A percentile compares a stretch with the other conserved stretches of the same genome.
Evolutionary conservation across 2,113 vertebrate species (phyloP).

Genomic region (Catharus minimus): DNA sequence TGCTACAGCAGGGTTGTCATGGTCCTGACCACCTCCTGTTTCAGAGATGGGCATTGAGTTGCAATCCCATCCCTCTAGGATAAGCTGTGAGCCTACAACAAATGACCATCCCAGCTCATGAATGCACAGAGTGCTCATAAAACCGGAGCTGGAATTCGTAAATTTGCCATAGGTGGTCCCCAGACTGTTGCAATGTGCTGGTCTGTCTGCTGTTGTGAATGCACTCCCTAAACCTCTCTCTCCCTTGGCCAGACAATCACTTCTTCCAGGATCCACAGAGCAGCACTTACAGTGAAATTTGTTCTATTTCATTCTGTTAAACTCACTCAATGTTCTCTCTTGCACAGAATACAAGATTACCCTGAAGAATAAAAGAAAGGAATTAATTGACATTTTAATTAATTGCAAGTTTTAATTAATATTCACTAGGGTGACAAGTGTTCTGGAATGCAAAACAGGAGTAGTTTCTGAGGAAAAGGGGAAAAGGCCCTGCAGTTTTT

Average conservation of each 20-base stretch:
- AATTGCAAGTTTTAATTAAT: slow-evolving; percentile 69
- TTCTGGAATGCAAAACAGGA: slow-evolving; percentile 57
- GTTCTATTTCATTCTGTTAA: slow-evolving; percentile 6
- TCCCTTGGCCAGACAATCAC: neutral
- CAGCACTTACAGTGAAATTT: neutral
- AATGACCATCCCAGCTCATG: neutral
- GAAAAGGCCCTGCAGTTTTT: slow-evolving; percentile 12
- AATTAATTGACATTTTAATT: slow-evolving; percentile 73
- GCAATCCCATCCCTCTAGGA: neutral
- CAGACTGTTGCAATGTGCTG: neutral
- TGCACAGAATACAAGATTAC: slow-evolving; percentile 61
- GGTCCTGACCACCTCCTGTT: neutral
- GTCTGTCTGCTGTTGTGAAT: neutral
- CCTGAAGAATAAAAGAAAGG: slow-evolving; percentile 62
- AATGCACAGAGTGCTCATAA: neutral
- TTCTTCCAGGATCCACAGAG: neutral
- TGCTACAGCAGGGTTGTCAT: neutral
- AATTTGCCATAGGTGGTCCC: neutral
- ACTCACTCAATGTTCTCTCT: slow-evolving; percentile 4
- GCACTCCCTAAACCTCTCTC: neutral
- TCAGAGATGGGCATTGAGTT: neutral
- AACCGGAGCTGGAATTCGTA: neutral
- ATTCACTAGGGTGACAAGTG: slow-evolving; percentile 49
- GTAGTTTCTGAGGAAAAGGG: slow-evolving; percentile 4
- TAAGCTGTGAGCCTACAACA: neutral